Percentiles rank a stretch among this genome's conserved stretches.
Conservation (phyloP, 1,140 invertebrate species). For the Drosophila nikananu region DNA sequence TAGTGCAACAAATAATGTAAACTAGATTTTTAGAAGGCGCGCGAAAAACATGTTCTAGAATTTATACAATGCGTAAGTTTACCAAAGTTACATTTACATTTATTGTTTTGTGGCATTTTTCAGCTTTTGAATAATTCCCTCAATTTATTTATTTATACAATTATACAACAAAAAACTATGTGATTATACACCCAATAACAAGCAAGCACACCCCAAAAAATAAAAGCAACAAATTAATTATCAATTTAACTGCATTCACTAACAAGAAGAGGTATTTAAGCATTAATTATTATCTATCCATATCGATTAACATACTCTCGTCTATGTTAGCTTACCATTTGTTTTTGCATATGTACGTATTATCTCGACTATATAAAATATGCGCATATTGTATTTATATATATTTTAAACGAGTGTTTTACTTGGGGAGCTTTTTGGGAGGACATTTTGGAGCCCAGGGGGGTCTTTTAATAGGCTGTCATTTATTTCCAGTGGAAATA, state of each 20-base stretch:
- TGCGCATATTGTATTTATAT: slow-evolving; percentile 52
- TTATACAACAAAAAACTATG: slow-evolving; percentile 43
- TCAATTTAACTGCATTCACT: slow-evolving; percentile 68
- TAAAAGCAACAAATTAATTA: slow-evolving; percentile 34
- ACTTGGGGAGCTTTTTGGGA: neutral
- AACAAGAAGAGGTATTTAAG: slow-evolving; percentile 60
- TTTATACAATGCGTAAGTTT: slow-evolving; percentile 78
- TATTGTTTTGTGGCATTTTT: slow-evolving; percentile 55
- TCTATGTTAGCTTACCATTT: slow-evolving; percentile 64
- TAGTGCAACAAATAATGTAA: slow-evolving; percentile 63
- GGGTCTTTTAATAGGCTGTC: neutral
- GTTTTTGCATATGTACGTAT: slow-evolving; percentile 65
- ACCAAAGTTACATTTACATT: slow-evolving; percentile 75
- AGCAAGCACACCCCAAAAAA: slow-evolving; percentile 29
- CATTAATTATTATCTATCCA: slow-evolving; percentile 51
- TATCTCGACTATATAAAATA: slow-evolving; percentile 69
- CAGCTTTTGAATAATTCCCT: slow-evolving; percentile 47
- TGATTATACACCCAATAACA: slow-evolving; percentile 67
- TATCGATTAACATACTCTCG: slow-evolving; percentile 36
- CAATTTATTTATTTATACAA: slow-evolving; percentile 68
- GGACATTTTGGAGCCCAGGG: no score
- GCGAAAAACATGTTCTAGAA: slow-evolving; percentile 58
- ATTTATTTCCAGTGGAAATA: neutral
- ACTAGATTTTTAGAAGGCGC: slow-evolving; percentile 36
- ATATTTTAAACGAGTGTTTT: slow-evolving; percentile 44